These are phyloP conservation scores for Phoenoteleia sp. DNA, from an alignment of 2,888 invertebrate species.

Conservation along the genomic window DNA sequence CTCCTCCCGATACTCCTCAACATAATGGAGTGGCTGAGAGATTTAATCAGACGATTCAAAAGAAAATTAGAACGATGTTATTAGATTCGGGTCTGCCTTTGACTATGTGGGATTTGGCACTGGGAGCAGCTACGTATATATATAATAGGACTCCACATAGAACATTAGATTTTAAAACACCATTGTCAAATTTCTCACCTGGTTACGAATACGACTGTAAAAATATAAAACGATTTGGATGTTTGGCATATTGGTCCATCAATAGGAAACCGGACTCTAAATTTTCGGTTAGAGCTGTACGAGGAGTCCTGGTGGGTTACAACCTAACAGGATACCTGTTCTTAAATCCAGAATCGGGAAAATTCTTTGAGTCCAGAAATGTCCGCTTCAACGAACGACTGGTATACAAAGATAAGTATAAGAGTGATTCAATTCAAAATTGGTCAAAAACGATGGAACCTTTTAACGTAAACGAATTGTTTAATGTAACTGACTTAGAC, in stretches of 20 bases:
- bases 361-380: not conserved
- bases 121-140: not conserved
- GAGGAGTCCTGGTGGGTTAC: not conserved
- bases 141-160: conserved; percentile 7
- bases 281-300: not conserved
- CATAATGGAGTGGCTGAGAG: conserved; percentile 65
- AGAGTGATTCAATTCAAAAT: conserved; percentile 27
- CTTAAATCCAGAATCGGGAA: not conserved
- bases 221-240: not conserved
- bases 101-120: conserved; percentile 14
- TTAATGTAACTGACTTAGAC: too few species aligned
- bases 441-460: not conserved
- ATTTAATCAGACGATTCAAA: conserved; percentile 47
- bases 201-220: not conserved
- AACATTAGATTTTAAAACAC: not conserved
- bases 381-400: not conserved
- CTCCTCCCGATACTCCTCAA: conserved; percentile 62
- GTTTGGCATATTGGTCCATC: not conserved
- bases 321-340: not conserved
- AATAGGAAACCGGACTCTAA: not conserved
- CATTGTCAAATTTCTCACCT: conserved; percentile 34
- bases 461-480: not conserved
- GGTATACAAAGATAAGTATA: conserved; percentile 53
- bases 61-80: conserved; percentile 7
- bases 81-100: not conserved